These are phyloP conservation scores for Nephrotoma flavescens DNA, from an alignment of 2,888 invertebrate genomes.

Conservation along the genomic window DNA sequence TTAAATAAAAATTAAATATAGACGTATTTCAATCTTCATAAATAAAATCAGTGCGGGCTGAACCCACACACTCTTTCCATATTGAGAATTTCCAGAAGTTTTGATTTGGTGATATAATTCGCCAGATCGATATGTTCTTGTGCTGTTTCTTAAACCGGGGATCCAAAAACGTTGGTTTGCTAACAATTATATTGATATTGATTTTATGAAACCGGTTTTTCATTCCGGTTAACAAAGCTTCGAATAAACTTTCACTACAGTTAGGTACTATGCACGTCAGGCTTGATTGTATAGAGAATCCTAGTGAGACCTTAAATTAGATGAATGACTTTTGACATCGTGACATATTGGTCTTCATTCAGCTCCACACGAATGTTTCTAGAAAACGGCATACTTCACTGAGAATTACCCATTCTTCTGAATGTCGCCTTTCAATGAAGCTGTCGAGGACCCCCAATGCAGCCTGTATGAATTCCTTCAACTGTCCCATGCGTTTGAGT, in stretches of 20 bases:
- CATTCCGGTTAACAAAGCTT: not conserved
- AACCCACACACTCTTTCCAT: too few species aligned
- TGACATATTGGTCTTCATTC: not conserved
- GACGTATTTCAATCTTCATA: too few species aligned
- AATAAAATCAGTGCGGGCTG: too few species aligned
- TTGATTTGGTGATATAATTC: too few species aligned
- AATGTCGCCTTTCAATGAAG: not conserved
- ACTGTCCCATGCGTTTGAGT: constrained; percentile 12
- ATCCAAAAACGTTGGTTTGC: constrained; percentile 15
- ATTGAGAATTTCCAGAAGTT: too few species aligned
- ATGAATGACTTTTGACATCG: not conserved
- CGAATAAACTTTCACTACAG: not conserved
- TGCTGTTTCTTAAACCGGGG: constrained; percentile 15
- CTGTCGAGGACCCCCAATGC: not conserved
- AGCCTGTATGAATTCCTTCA: not conserved
- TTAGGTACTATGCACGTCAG: not conserved
- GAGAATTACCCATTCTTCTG: not conserved
- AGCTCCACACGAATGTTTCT: not conserved
- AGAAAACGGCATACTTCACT: constrained; percentile 9
- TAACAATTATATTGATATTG: constrained; percentile 3
- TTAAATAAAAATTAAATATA: too few species aligned
- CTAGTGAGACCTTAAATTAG: not conserved
- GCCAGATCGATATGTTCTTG: too few species aligned
- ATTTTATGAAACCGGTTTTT: constrained; percentile 9
- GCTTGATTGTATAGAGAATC: not conserved